phyloP scores from a whole-genome alignment of 2,888 invertebrate genomes.

The Geophilus truncorum region DNA sequence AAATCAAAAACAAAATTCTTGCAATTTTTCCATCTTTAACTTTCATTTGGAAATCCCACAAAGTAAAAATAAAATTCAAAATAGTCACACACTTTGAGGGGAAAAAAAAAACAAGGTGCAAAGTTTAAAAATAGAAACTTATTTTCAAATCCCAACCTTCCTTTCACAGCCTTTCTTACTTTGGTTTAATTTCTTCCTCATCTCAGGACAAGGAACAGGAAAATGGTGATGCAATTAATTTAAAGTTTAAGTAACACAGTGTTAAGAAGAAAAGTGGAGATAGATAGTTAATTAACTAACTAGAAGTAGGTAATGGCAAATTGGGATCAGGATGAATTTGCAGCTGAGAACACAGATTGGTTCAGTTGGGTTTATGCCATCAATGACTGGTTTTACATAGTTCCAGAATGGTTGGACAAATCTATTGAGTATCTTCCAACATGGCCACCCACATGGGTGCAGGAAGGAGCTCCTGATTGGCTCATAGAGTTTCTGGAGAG shows the following conservation, averaged over 20 bases:
- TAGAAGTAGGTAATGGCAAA: neutral
- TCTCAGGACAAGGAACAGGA: neutral
- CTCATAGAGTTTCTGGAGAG: neutral
- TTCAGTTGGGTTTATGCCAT: neutral
- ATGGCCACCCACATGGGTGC: conserved; percentile 30
- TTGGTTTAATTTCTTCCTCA: neutral
- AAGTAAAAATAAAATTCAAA: neutral
- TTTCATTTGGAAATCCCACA: too few species aligned
- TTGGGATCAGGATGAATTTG: neutral
- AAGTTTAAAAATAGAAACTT: neutral
- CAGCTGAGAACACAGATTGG: neutral
- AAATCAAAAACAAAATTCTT: too few species aligned
- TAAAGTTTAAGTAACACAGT: neutral
- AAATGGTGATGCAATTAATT: neutral
- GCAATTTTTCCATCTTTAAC: too few species aligned
- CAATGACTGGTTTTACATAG: neutral
- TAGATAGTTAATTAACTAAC: neutral
- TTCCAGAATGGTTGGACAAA: conserved; percentile 10
- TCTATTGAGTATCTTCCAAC: neutral
- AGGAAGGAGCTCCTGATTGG: conserved; percentile 23
- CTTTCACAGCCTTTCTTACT: neutral
- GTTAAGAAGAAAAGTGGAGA: too few species aligned
- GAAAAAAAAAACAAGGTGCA: neutral
- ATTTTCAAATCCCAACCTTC: neutral
- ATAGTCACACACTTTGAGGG: too few species aligned